These are phyloP conservation scores for Sarcophaga rosellei DNA, from an alignment of 2,888 invertebrate genomes.

Conservation along the genomic window DNA sequence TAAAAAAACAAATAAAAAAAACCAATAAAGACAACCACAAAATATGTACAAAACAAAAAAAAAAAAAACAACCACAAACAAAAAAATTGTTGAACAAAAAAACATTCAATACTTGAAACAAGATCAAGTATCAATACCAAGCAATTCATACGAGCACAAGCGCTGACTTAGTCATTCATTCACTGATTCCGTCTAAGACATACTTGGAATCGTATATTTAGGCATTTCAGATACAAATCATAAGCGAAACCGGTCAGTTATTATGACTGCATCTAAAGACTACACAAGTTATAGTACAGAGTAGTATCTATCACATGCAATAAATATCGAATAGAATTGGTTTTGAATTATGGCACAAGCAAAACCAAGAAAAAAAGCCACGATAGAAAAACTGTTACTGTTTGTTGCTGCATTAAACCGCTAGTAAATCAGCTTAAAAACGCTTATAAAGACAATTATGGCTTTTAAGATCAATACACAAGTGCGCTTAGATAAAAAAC, in stretches of 20 bases:
- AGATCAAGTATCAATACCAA: constrained; percentile 67
- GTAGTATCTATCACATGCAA: not conserved
- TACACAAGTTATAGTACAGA: not conserved
- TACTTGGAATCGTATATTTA: not conserved
- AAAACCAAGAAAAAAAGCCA: not conserved
- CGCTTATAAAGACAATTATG: constrained; percentile 47
- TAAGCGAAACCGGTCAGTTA: constrained; percentile 45
- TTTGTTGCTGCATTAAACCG: not conserved
- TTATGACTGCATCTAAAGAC: constrained; percentile 20
- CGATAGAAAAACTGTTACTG: not conserved
- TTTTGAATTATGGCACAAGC: not conserved
- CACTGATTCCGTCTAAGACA: too few relatives aligned
- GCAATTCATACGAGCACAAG: constrained; percentile 7
- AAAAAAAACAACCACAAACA: constrained; percentile 19
- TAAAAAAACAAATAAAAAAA: not conserved
- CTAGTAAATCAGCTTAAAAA: constrained; percentile 36
- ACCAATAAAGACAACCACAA: constrained; percentile 41
- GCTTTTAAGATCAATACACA: constrained; percentile 60
- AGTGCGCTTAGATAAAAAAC: constrained; percentile 42
- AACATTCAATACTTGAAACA: constrained; percentile 49
- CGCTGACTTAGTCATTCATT: not conserved
- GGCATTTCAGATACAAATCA: constrained; percentile 14
- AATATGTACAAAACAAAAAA: constrained; percentile 1
- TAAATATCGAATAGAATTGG: not conserved
- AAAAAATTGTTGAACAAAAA: constrained; percentile 10